phyloP scores from a whole-genome alignment of 2,888 invertebrate species.

The Dolichomitus sp. region DNA sequence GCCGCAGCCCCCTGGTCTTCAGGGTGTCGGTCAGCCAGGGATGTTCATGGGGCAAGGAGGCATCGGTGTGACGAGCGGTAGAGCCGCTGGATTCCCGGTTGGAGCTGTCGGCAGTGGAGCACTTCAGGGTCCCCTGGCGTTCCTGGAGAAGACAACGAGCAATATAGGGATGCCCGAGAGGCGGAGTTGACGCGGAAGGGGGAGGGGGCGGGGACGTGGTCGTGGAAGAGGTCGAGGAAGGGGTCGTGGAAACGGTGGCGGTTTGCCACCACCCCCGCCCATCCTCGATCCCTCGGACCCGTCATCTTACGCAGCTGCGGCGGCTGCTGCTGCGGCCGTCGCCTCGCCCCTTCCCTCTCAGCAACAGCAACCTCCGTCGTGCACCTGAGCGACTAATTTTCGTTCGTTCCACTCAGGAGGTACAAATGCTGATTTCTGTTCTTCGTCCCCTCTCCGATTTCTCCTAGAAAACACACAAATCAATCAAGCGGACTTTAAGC shows the following conservation, averaged over 20 bases:
- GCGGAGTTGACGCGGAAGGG: conserved; percentile 95
- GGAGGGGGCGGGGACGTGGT: conserved; percentile 92
- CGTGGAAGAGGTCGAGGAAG: conserved; percentile 93
- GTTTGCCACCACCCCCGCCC: conserved; percentile 79
- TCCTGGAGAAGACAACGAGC: conserved; percentile 96
- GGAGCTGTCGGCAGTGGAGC: conserved; percentile 87
- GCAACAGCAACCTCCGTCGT: conserved; percentile 83
- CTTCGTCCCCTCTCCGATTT: not conserved
- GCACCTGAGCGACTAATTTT: conserved; percentile 75
- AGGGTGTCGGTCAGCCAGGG: conserved; percentile 81
- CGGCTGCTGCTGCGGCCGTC: conserved; percentile 81
- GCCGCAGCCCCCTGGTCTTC: conserved; percentile 79
- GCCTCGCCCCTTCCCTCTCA: conserved; percentile 85
- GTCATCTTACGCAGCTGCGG: conserved; percentile 81
- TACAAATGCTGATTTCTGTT: conserved; percentile 42
- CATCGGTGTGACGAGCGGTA: conserved; percentile 78
- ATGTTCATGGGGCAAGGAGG: conserved; percentile 82
- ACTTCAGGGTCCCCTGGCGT: conserved; percentile 94
- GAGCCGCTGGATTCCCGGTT: conserved; percentile 92
- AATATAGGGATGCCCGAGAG: conserved; percentile 96
- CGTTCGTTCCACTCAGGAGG: not conserved
- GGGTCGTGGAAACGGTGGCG: conserved; percentile 90
- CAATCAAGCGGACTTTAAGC: conserved; percentile 4
- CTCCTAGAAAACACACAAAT: conserved; percentile 9
- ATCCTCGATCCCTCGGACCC: conserved; percentile 84